A percentile compares a stretch with the other conserved stretches of the same genome.
Evolutionary conservation across 1,140 invertebrate genomes (phyloP).

Genomic region (Ceratitis capitata): DNA sequence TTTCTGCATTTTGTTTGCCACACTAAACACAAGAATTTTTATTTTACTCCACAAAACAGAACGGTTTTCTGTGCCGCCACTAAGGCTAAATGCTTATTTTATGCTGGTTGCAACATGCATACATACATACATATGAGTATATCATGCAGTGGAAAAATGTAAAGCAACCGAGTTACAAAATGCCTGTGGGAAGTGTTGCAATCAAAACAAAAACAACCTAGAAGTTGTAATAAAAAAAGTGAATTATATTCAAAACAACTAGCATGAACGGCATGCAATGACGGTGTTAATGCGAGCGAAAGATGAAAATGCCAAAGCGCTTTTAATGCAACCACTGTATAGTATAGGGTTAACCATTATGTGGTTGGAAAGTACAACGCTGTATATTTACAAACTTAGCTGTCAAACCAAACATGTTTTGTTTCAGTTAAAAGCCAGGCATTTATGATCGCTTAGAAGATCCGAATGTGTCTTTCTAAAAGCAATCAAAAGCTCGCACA

Average conservation of each 20-base stretch:
- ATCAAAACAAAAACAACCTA: conserved; percentile 2
- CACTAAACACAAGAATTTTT: not conserved
- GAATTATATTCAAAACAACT: not conserved
- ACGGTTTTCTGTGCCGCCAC: not conserved
- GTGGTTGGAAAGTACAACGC: no score
- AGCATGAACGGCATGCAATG: not conserved
- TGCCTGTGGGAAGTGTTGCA: conserved; percentile 28
- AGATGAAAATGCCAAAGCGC: not conserved
- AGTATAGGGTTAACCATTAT: no score
- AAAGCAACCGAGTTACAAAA: conserved; percentile 6
- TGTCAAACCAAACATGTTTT: no score
- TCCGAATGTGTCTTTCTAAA: no score
- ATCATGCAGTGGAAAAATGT: not conserved
- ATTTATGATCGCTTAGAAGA: no score
- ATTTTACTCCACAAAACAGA: not conserved
- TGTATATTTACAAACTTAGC: no score
- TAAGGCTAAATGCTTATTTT: not conserved
- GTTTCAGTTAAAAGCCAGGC: no score
- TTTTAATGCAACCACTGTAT: not conserved
- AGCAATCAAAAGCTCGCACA: no score
- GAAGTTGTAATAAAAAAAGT: not conserved
- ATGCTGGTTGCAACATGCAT: not conserved
- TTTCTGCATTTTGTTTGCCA: not conserved
- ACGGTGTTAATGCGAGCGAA: not conserved
- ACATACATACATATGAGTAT: no score